Percentiles rank a stretch among this genome's conserved stretches.
Evolutionary conservation across 1,140 invertebrate genomes (phyloP).

Genomic region (Atta texana): DNA sequence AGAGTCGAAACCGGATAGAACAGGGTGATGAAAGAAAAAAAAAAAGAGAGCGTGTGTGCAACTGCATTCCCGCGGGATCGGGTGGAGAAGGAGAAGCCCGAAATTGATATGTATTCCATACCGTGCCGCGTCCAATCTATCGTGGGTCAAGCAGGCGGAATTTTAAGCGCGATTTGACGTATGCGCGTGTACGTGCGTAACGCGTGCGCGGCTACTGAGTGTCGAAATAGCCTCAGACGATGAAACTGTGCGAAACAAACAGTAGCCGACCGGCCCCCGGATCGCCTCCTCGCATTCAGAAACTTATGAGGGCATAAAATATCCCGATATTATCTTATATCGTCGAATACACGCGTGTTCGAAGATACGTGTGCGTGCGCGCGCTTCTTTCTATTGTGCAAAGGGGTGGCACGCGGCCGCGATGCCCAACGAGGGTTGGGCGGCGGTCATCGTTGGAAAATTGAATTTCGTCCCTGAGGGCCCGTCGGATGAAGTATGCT

Average conservation of each 20-base stretch:
- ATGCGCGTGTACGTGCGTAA: conserved; percentile 1
- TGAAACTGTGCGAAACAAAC: conserved; percentile 26
- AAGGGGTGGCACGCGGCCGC: conserved; percentile 40
- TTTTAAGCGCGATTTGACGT: conserved; percentile 83
- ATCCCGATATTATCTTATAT: conserved; percentile 76
- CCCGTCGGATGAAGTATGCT: conserved; percentile 82
- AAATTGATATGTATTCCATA: conserved; percentile 87
- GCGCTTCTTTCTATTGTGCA: conserved; percentile 6
- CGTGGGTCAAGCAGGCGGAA: conserved; percentile 86
- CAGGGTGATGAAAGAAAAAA: neutral
- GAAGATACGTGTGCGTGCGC: conserved; percentile 44
- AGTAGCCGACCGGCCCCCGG: conserved; percentile 28
- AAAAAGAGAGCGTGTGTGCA: conserved; percentile 78
- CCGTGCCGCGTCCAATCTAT: conserved; percentile 85
- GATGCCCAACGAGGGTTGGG: conserved; percentile 76
- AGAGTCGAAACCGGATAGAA: neutral
- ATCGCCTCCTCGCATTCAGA: conserved; percentile 72
- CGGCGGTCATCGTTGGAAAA: conserved; percentile 85
- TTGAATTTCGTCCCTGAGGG: conserved; percentile 86
- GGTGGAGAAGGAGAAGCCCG: conserved; percentile 67
- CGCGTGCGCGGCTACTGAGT: neutral
- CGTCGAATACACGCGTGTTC: conserved; percentile 28
- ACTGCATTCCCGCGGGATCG: conserved; percentile 81
- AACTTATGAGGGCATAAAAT: conserved; percentile 85
- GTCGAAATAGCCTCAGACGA: conserved; percentile 39